Evolutionary conservation across 2,888 invertebrate genomes (phyloP).

Genomic region (Drosophila imparisetae): DNA sequence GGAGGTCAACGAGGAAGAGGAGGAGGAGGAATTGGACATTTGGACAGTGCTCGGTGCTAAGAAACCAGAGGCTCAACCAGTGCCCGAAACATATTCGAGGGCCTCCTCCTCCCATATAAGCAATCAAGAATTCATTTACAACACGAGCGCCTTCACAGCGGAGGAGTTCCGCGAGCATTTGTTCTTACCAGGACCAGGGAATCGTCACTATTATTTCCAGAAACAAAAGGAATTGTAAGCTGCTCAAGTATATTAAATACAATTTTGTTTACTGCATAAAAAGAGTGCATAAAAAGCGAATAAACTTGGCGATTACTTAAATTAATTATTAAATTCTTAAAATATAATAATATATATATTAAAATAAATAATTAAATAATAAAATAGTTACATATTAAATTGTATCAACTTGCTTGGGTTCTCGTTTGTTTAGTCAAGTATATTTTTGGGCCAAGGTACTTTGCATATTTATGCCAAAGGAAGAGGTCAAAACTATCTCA

Average conservation of each 20-base stretch:
- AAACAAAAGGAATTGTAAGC: constrained; percentile 18
- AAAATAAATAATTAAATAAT: not conserved
- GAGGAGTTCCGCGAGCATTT: constrained; percentile 67
- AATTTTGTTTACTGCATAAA: not conserved
- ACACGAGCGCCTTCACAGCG: constrained; percentile 62
- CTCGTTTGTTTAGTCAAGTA: not conserved
- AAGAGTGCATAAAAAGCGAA: not conserved
- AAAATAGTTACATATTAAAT: not conserved
- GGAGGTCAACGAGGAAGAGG: constrained; percentile 27
- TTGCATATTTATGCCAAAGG: not conserved
- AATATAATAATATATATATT: too few species aligned
- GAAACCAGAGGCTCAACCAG: fast-evolving
- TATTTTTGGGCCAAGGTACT: not conserved
- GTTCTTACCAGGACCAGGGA: constrained; percentile 58
- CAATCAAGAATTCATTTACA: constrained; percentile 45
- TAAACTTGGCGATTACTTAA: not conserved
- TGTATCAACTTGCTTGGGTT: not conserved
- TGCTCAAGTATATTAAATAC: not conserved
- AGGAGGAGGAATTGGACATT: constrained; percentile 55
- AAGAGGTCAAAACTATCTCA: not conserved
- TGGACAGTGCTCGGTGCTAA: constrained; percentile 46
- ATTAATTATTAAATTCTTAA: not conserved
- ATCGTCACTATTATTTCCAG: constrained; percentile 62
- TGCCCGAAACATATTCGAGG: not conserved
- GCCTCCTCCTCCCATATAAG: not conserved